Conservation (phyloP, 2,113 vertebrate genomes). For the Lucifuga dentata region DNA sequence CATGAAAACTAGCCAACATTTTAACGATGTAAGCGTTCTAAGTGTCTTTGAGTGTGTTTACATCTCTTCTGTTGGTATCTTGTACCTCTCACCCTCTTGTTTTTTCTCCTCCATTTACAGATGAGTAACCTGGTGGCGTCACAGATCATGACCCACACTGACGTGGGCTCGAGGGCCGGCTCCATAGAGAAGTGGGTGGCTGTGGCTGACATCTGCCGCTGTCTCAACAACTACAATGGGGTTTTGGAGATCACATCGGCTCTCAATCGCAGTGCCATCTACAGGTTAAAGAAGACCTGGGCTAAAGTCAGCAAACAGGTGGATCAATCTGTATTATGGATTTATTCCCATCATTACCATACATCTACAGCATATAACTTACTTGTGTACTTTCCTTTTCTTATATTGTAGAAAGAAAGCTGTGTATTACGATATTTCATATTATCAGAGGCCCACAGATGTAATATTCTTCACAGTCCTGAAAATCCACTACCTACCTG, state of each 20-base stretch:
- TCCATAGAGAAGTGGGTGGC: slow-evolving; percentile 99
- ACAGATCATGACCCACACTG: slow-evolving; percentile 96
- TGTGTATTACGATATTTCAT: too few species aligned
- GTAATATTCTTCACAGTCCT: too few species aligned
- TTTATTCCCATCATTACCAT: neutral
- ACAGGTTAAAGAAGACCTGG: slow-evolving; percentile 99
- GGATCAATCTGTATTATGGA: neutral
- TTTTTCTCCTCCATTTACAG: slow-evolving; percentile 73
- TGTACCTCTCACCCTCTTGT: too few species aligned
- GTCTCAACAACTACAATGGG: slow-evolving; percentile 97
- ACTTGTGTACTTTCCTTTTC: too few species aligned
- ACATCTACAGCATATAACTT: too few species aligned
- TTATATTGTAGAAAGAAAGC: too few species aligned
- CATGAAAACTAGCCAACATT: slow-evolving; percentile 98
- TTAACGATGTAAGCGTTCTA: slow-evolving; percentile 90
- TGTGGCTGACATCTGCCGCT: slow-evolving; percentile 96
- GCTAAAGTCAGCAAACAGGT: slow-evolving; percentile 98
- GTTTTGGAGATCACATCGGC: slow-evolving; percentile 98
- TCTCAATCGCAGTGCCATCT: slow-evolving; percentile 98
- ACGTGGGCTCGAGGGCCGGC: slow-evolving; percentile 90
- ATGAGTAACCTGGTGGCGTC: slow-evolving; percentile 99
- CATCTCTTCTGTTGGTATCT: neutral
- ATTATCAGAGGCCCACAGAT: too few species aligned
- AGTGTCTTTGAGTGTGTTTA: neutral
- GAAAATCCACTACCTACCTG: too few species aligned